A percentile compares a stretch with the other conserved stretches of the same genome.
These are phyloP conservation scores for Cynoglossus semilaevis DNA, from an alignment of 2,113 vertebrate species.

Conservation along the genomic window DNA sequence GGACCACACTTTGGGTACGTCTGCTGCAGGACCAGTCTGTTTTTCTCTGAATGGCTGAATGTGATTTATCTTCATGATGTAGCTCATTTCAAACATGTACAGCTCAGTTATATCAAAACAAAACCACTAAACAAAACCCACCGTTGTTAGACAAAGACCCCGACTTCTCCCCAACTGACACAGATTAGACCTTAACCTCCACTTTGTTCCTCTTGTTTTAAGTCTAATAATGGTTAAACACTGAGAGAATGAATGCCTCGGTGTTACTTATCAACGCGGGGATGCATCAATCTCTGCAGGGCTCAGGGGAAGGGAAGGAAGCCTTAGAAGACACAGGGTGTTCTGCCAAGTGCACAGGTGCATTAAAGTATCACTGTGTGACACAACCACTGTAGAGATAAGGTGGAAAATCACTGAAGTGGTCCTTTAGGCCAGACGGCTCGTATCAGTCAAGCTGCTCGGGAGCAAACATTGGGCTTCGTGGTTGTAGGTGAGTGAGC, in stretches of 20 bases:
- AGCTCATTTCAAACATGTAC: too few relatives aligned
- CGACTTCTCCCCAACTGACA: too few relatives aligned
- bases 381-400: constrained; percentile 43
- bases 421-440: constrained; percentile 43
- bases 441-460: constrained; percentile 48
- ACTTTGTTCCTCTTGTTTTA: background rate
- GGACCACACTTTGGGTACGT: too few relatives aligned
- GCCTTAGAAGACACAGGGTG: constrained; percentile 21
- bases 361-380: constrained; percentile 49
- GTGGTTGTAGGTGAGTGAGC: constrained; percentile 38
- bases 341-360: constrained; percentile 39
- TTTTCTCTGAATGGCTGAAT: too few relatives aligned
- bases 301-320: constrained; percentile 16
- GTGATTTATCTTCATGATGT: too few relatives aligned
- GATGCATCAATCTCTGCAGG: constrained; percentile 19
- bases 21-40: too few relatives aligned
- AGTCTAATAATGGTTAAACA: constrained; percentile 6
- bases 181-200: too few relatives aligned
- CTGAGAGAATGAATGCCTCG: constrained; percentile 2
- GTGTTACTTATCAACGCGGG: constrained; percentile 4
- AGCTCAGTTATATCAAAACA: too few relatives aligned
- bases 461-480: constrained; percentile 19
- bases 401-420: constrained; percentile 52
- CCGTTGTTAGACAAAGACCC: too few relatives aligned
- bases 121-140: too few relatives aligned